Conservation (phyloP, 1,140 invertebrate species). For the Drosophila takahashii region DNA sequence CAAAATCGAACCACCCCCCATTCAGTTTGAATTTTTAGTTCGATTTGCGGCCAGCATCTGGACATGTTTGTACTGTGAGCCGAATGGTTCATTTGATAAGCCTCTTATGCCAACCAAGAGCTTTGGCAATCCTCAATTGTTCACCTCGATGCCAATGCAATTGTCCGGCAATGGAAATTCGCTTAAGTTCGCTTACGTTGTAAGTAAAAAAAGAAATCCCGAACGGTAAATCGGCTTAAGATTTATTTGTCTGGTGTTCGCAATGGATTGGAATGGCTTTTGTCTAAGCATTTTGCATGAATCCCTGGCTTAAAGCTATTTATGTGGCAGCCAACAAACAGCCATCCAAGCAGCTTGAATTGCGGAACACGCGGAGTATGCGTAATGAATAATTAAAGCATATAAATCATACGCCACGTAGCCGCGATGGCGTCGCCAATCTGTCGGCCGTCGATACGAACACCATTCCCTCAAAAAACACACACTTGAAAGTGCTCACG, state of each 20-base stretch:
- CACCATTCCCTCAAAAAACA: constrained; percentile 10
- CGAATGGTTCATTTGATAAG: constrained; percentile 43
- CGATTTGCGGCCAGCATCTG: constrained; percentile 4
- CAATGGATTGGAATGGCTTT: constrained; percentile 27
- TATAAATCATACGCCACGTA: constrained; percentile 78
- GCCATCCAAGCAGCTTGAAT: constrained; percentile 1
- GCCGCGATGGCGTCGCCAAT: constrained; percentile 50
- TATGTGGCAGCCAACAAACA: constrained; percentile 17
- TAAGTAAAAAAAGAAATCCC: constrained; percentile 16
- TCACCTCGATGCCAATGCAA: constrained; percentile 24
- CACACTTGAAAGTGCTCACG: constrained; percentile 69
- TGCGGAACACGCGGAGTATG: constrained; percentile 34
- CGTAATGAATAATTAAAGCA: constrained; percentile 77
- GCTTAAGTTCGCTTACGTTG: constrained; percentile 5
- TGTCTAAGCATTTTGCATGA: constrained; percentile 30
- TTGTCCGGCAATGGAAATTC: constrained; percentile 42
- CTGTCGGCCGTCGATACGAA: constrained; percentile 50
- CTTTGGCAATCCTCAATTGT: constrained; percentile 26
- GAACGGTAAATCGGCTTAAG: constrained; percentile 34
- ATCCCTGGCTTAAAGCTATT: constrained; percentile 42
- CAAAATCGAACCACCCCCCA: not conserved
- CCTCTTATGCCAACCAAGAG: constrained; percentile 34
- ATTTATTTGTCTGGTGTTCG: constrained; percentile 42
- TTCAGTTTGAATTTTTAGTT: constrained; percentile 12
- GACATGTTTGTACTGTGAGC: constrained; percentile 31